Base-by-base conservation (phyloP, 2,113 vertebrate genomes). In the Micronycteris hirsuta region DNA sequence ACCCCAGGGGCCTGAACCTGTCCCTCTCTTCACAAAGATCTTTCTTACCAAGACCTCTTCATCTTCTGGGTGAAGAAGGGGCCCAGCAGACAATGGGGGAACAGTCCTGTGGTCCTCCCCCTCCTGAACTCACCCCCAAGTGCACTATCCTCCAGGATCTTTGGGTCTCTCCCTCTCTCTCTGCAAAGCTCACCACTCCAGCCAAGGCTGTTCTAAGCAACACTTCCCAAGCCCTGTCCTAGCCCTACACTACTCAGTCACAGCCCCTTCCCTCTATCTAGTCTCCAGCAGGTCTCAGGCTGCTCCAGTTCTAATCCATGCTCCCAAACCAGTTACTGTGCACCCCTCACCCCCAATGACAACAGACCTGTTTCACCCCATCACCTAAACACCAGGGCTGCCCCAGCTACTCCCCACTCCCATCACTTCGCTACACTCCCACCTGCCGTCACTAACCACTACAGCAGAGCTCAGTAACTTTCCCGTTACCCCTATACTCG, bases 381-480 rank as follows among this genome's bases (percentile, higher is more conserved):
- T 86, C 92, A 77, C 52, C 95, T 56, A 4, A 65, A 54, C 49
- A 82, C 26, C 78, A 77, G 85, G 87, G 71, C 91, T 89, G 82
- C 89, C 56, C 81, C 91, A 92, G 67, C 61, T 43, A 56, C 83
- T 63, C 76, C 94, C 90, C 73, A 36, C 63, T 76, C 58, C 65
- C 58, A 70, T 8, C 28, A 61, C 92, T 70, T 74, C 0, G 33
- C 77, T 83, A 54, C 90, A 70, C 96, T 92, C 91, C 83, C 91
- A 97, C 94, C 96, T 95, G 97, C 97, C 70, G 93, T 92, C 98
- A 94, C 85, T 78, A 91, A 56, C 56, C 91, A 73, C 74, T 97
- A 97, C 58, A 73, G 86, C 95, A 28, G 17, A 70, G 85, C 87
- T 95, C 94, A 56, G 22, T 93, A 97, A 97, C 95, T 98, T 97